Evolutionary conservation across 2,797 vertebrate species (phyloP).

Genomic region (Oophaga sylvatica): DNA sequence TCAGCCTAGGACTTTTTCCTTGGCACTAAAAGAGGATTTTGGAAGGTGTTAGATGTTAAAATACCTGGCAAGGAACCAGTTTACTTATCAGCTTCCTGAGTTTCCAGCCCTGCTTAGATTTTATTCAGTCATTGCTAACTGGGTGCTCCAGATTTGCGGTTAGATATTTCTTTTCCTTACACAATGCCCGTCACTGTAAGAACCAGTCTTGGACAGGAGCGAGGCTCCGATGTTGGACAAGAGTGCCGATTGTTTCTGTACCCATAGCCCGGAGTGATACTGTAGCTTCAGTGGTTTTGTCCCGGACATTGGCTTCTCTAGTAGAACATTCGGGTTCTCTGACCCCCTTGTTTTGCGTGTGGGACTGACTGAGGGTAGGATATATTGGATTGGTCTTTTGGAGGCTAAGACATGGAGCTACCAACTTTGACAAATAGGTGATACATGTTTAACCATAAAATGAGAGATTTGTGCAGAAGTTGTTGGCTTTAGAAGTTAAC

Average conservation of each 20-base stretch:
- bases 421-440: conserved; percentile 10
- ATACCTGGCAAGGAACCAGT: conserved; percentile 50
- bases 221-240: too few relatives aligned
- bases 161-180: neutral
- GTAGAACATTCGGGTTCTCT: too few relatives aligned
- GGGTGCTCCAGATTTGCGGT: neutral
- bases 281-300: too few relatives aligned
- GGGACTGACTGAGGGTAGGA: neutral
- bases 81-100: conserved; percentile 59
- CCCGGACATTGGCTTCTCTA: neutral
- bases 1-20: conserved; percentile 9
- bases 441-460: conserved; percentile 42
- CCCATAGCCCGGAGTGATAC: too few relatives aligned
- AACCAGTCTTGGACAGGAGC: too few relatives aligned
- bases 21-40: conserved; percentile 26
- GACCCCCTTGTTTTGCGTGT: neutral
- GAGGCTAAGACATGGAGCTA: neutral
- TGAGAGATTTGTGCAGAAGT: conserved; percentile 15
- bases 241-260: too few relatives aligned
- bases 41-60: conserved; percentile 33
- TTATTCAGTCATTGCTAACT: conserved; percentile 37
- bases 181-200: neutral
- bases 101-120: conserved; percentile 45
- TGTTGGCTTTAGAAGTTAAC: conserved; percentile 37
- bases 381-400: neutral